Percentiles rank a stretch among this genome's conserved stretches.
These are phyloP conservation scores for Adineta ricciae DNA, from an alignment of 2,888 invertebrate genomes.

Conservation along the genomic window DNA sequence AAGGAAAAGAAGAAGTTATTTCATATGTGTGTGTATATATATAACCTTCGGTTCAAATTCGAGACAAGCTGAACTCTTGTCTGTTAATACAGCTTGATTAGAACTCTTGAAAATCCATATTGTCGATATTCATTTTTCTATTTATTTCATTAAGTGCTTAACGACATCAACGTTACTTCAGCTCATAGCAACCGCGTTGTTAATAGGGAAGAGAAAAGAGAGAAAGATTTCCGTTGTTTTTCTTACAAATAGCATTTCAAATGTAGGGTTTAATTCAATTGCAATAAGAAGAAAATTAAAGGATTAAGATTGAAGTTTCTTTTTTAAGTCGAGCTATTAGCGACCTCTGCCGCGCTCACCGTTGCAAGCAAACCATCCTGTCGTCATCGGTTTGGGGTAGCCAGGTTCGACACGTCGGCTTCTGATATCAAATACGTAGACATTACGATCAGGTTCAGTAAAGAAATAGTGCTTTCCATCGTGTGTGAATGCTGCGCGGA, in stretches of 20 bases:
- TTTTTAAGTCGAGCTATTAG: background rate
- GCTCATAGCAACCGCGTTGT: background rate
- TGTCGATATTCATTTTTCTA: background rate
- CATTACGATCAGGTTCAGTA: slow-evolving; percentile 18
- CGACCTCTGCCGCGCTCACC: background rate
- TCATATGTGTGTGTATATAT: background rate
- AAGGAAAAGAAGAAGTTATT: background rate
- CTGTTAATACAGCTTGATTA: background rate
- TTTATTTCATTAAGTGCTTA: background rate
- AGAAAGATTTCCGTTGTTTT: background rate
- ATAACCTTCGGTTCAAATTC: background rate
- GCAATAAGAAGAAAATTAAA: background rate
- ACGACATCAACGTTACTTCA: background rate
- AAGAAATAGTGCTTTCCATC: slow-evolving; percentile 24
- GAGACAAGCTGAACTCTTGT: background rate
- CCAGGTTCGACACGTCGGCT: background rate
- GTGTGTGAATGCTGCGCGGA: slow-evolving; percentile 16
- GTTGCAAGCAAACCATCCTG: slow-evolving; percentile 27
- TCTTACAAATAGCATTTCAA: background rate
- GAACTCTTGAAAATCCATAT: background rate
- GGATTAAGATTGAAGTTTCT: background rate
- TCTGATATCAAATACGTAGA: slow-evolving; percentile 21
- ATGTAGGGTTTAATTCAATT: background rate
- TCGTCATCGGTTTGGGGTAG: slow-evolving; percentile 24
- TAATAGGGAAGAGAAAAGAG: background rate